Conservation (phyloP, 2,888 invertebrate genomes). For the Platypus cylindrus region DNA sequence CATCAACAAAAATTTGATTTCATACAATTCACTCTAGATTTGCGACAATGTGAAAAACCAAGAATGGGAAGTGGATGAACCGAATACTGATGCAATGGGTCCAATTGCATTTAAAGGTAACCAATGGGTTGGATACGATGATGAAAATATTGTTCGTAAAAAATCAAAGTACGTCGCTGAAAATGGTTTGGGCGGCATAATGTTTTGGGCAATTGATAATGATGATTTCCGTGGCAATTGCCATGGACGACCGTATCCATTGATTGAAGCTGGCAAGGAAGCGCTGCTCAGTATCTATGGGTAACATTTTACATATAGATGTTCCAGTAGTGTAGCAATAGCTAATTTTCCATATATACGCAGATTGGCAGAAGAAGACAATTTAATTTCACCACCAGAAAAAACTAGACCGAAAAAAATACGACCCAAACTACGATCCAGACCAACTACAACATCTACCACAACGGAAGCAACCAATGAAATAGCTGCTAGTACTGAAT, state of each 20-base stretch:
- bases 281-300: slow-evolving; percentile 53
- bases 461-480: slow-evolving; percentile 11
- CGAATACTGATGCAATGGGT: slow-evolving; percentile 72
- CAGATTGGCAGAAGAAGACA: slow-evolving; percentile 31
- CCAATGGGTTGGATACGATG: slow-evolving; percentile 92
- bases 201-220: slow-evolving; percentile 91
- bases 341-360: slow-evolving; percentile 13
- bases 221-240: slow-evolving; percentile 90
- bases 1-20: neutral
- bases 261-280: slow-evolving; percentile 85
- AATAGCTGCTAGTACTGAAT: no score
- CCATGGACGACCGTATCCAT: slow-evolving; percentile 73
- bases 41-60: slow-evolving; percentile 66
- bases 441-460: slow-evolving; percentile 18
- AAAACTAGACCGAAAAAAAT: slow-evolving; percentile 28
- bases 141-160: slow-evolving; percentile 65
- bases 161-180: slow-evolving; percentile 80
- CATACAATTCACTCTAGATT: slow-evolving; percentile 43
- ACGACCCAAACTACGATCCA: slow-evolving; percentile 23
- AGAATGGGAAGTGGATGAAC: slow-evolving; percentile 74
- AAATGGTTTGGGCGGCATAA: slow-evolving; percentile 76
- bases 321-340: no score
- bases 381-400: slow-evolving; percentile 28
- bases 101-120: slow-evolving; percentile 79
- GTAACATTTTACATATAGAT: no score